Evolutionary conservation across 2,888 invertebrate species (phyloP).

Genomic region (Ceramica pisi): DNA sequence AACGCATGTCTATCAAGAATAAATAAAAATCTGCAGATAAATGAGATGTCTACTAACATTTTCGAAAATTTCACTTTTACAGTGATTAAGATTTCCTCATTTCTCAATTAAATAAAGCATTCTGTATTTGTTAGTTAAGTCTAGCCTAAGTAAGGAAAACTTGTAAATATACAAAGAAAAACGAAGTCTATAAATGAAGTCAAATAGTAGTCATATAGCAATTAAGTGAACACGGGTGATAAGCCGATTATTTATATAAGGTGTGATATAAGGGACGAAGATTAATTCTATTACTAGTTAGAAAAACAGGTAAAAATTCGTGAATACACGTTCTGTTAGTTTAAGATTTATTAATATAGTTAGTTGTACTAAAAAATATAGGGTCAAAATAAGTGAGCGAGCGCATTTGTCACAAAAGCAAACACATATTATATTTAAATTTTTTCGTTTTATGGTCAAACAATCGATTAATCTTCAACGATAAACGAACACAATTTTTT

Average conservation of each 20-base stretch:
- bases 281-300: background rate
- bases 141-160: background rate
- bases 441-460: no score
- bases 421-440: no score
- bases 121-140: background rate
- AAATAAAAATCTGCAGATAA: no score
- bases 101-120: background rate
- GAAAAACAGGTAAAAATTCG: background rate
- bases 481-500: no score
- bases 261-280: background rate
- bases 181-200: background rate
- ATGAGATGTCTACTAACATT: background rate
- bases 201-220: background rate
- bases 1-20: no score
- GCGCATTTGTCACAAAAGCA: no score
- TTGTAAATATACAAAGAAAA: conserved; percentile 9
- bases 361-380: background rate
- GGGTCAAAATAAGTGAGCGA: background rate
- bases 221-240: background rate
- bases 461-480: no score
- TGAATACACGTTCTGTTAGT: conserved; percentile 1
- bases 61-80: background rate
- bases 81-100: background rate
- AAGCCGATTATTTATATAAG: conserved; percentile 1
- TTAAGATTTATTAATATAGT: background rate